Evolutionary conservation across 2,797 vertebrate genomes (phyloP).

Genomic region (Gila robusta): DNA sequence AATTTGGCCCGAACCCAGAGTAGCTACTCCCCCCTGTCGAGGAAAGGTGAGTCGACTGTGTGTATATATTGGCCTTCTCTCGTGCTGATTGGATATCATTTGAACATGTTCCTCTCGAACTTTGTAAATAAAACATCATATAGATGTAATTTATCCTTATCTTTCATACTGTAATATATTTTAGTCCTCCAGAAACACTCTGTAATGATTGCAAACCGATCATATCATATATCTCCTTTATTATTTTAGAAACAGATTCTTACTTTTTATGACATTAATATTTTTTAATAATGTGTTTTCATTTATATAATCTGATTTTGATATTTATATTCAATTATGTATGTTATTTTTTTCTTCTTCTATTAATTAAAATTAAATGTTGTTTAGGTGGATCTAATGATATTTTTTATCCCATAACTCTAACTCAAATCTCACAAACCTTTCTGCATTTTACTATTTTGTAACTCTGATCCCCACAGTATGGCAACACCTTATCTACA

Average conservation of each 20-base stretch:
- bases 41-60: too few relatives aligned
- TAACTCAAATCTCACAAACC: not conserved
- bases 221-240: not conserved
- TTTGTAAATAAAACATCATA: too few relatives aligned
- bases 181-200: not conserved
- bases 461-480: constrained; percentile 38
- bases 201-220: not conserved
- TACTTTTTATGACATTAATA: not conserved
- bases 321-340: not conserved
- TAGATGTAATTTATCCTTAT: not conserved
- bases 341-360: not conserved
- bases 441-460: not conserved
- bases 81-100: too few relatives aligned
- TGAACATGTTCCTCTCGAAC: too few relatives aligned
- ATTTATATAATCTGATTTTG: not conserved
- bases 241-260: not conserved
- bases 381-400: not conserved
- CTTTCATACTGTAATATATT: not conserved
- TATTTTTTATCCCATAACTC: not conserved
- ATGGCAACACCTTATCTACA: not conserved
- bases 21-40: too few relatives aligned
- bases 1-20: too few relatives aligned
- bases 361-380: not conserved
- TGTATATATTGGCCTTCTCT: too few relatives aligned
- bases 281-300: not conserved